Base-by-base conservation (phyloP, 2,797 vertebrate species). In the Melanotaenia pygmaea region DNA sequence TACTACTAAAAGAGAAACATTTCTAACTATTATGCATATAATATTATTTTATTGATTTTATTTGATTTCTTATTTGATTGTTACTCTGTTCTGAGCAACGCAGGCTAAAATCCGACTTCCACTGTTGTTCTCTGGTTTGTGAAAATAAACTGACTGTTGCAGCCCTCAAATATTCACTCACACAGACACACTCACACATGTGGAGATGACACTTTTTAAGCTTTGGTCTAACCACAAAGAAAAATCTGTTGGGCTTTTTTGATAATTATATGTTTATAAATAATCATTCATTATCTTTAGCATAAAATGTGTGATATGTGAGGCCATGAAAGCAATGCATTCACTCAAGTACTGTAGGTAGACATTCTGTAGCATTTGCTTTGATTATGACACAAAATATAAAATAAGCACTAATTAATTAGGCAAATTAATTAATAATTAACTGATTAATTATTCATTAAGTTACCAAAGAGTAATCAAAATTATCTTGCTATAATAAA, bases 1-100 rank as follows among this genome's bases (percentile, higher is more conserved):
- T 80, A 14, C 35, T 70, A 74, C 32, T 51, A 7, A 47, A 80
- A 5, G 28, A 2, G 34, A 76, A 59, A 28, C n/a, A 34, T 57
- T 38, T 77, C 5, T 47, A 50, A 47, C 4, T 61, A 4, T 45
- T 11, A 47, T 28, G 37, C 37, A 11, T 2, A 16, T 14, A 35
- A 20, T 16, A 14, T 26, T 59, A 10, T 18, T 7, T 54, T 4
- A 68, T 59, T 63, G 1, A 51, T 0, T 61, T 16, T 32, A 37
- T 59, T 34, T 70, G 0, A 64, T 67, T 30, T 47, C 30, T 43
- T 32, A 32, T 32, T 13, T n/a, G 24, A 38, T 38, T n/a, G 1
- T 59, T 20, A 5, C 3, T 53, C 8, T 12, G 11, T 24, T 24
- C n/a, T 22, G 22, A 47, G 45, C 18, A 47, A 47, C 45, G 20